These are phyloP conservation scores for Bombus difficillimus DNA, from an alignment of 1,140 invertebrate genomes.

Conservation along the genomic window DNA sequence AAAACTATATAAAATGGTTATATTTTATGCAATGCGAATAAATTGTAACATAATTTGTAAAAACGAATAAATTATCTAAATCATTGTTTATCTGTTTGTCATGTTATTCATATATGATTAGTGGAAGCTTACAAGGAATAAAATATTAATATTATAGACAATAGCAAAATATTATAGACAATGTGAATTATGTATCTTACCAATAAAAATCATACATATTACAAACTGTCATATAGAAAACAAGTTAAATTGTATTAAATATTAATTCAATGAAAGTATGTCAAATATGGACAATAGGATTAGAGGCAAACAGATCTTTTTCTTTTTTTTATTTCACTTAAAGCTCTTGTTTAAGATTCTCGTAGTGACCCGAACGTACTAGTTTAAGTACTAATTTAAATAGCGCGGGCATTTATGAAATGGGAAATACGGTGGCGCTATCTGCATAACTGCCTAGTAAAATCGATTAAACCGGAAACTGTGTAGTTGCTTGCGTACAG, in stretches of 20 bases:
- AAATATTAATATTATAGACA: neutral
- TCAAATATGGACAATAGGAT: neutral
- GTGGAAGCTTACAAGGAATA: neutral
- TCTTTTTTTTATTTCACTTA: no score
- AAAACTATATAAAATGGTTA: neutral
- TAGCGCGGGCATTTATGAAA: neutral
- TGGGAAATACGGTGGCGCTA: slow-evolving; percentile 41
- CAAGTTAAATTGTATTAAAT: neutral
- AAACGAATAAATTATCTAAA: slow-evolving; percentile 18
- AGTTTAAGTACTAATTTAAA: neutral
- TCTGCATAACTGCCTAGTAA: neutral
- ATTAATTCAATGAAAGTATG: neutral
- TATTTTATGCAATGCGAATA: neutral
- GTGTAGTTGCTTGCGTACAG: slow-evolving; percentile 56
- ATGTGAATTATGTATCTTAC: no score
- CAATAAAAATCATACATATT: no score
- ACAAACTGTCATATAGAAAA: neutral
- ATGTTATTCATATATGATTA: neutral
- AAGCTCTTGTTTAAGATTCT: neutral
- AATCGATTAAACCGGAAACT: slow-evolving; percentile 68
- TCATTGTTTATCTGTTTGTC: neutral
- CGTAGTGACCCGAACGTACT: no score
- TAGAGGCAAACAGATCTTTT: neutral
- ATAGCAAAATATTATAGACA: no score
- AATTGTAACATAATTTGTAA: slow-evolving; percentile 38